Evolutionary conservation across 2,113 vertebrate species (phyloP).

Genomic region (Nettapus auritus): DNA sequence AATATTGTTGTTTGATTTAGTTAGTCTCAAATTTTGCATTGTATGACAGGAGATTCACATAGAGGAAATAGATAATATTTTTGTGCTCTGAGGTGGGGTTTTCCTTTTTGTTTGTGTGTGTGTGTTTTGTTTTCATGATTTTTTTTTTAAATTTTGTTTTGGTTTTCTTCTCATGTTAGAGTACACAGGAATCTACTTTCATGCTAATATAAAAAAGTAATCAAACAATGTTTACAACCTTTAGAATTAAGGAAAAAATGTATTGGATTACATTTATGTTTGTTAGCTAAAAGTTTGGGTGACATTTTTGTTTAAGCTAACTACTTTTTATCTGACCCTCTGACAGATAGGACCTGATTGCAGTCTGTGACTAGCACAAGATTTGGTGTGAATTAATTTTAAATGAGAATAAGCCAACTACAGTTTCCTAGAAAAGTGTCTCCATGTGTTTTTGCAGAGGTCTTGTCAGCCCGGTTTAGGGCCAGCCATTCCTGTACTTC

Average conservation of each 20-base stretch:
- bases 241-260: not conserved
- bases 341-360: not conserved
- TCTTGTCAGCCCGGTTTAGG: not conserved
- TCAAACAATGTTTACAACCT: not conserved
- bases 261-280: not conserved
- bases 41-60: not conserved
- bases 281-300: not conserved
- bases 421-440: not conserved
- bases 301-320: not conserved
- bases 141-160: not conserved
- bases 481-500: not conserved
- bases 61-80: not conserved
- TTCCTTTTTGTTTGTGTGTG: not conserved
- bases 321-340: not conserved
- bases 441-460: not conserved
- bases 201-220: not conserved
- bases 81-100: not conserved
- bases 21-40: not conserved
- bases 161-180: not conserved
- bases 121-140: not conserved
- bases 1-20: not conserved
- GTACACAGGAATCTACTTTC: not conserved
- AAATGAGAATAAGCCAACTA: not conserved
- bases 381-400: not conserved
- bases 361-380: not conserved